phyloP scores from a whole-genome alignment of 2,797 vertebrate species.

The Merluccius polli region DNA sequence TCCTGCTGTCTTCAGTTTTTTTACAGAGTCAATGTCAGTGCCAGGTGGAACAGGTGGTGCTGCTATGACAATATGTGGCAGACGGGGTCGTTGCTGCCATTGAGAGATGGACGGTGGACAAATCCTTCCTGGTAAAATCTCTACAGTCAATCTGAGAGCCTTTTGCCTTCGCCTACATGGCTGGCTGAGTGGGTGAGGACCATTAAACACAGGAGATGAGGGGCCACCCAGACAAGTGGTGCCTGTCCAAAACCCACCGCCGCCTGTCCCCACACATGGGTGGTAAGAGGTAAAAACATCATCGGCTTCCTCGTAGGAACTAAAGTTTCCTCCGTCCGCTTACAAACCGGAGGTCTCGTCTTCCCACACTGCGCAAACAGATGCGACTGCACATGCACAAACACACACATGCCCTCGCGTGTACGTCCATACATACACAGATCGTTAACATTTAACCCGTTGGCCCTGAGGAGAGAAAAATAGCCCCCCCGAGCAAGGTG shows the following conservation, averaged over 20 bases:
- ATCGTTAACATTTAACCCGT: conserved; percentile 18
- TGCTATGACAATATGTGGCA: conserved; percentile 4
- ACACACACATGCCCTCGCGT: background rate
- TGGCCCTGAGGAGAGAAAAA: conserved; percentile 10
- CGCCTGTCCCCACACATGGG: conserved; percentile 6
- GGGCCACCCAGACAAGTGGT: conserved; percentile 34
- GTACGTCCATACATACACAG: conserved; percentile 8
- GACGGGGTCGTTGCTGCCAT: background rate
- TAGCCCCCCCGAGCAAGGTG: conserved; percentile 17
- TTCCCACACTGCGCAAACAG: conserved; percentile 18
- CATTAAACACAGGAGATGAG: conserved; percentile 56
- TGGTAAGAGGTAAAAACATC: conserved; percentile 33
- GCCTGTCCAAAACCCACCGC: conserved; percentile 28
- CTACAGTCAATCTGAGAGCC: conserved; percentile 14
- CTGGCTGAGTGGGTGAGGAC: conserved; percentile 38
- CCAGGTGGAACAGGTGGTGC: conserved; percentile 54
- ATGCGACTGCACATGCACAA: background rate
- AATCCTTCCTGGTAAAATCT: conserved; percentile 37
- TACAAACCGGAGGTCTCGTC: conserved; percentile 27
- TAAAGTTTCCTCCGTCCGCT: conserved; percentile 44
- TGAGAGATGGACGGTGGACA: conserved; percentile 18
- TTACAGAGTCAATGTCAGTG: conserved; percentile 47
- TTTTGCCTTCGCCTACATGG: background rate
- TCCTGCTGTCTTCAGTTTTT: conserved; percentile 28
- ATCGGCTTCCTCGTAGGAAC: conserved; percentile 47